These are phyloP conservation scores for Lamellibrachia columna DNA, from an alignment of 2,888 invertebrate genomes.

Conservation along the genomic window DNA sequence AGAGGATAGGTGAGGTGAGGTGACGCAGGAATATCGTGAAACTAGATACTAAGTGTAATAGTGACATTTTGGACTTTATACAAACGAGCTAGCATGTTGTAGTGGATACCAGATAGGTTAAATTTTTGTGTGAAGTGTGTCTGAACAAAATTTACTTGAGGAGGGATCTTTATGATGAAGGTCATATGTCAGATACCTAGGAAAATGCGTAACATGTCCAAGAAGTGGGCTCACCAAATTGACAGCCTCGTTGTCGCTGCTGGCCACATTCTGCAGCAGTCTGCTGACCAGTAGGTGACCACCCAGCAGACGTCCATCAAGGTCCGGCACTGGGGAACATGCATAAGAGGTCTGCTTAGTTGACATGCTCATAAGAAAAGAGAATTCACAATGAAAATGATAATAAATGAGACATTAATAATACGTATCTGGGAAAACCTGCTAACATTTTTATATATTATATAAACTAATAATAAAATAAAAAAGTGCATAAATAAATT, in stretches of 20 bases:
- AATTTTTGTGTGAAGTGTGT: too few relatives aligned
- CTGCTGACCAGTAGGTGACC: conserved; percentile 52
- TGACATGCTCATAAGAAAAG: conserved; percentile 8
- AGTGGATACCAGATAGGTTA: too few relatives aligned
- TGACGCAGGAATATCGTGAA: neutral
- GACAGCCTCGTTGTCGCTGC: neutral
- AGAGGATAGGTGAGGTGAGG: neutral
- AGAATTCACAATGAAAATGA: neutral
- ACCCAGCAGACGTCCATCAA: conserved; percentile 50
- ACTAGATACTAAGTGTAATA: too few relatives aligned
- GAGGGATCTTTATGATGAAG: neutral
- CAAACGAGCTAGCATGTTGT: too few relatives aligned
- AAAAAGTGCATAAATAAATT: too few relatives aligned
- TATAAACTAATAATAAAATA: too few relatives aligned
- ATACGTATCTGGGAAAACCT: too few relatives aligned
- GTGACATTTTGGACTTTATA: neutral
- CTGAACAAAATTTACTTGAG: too few relatives aligned
- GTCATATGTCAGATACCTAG: neutral
- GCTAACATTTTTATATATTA: too few relatives aligned
- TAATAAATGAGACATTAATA: too few relatives aligned
- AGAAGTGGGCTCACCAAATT: neutral
- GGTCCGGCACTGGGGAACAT: conserved; percentile 37
- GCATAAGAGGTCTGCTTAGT: neutral
- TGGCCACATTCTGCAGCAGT: conserved; percentile 39
- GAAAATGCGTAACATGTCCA: neutral